Evolutionary conservation across 35 echinoderm and acorn worm species (phyloP).

Genomic region (Apostichopus japonicus): DNA sequence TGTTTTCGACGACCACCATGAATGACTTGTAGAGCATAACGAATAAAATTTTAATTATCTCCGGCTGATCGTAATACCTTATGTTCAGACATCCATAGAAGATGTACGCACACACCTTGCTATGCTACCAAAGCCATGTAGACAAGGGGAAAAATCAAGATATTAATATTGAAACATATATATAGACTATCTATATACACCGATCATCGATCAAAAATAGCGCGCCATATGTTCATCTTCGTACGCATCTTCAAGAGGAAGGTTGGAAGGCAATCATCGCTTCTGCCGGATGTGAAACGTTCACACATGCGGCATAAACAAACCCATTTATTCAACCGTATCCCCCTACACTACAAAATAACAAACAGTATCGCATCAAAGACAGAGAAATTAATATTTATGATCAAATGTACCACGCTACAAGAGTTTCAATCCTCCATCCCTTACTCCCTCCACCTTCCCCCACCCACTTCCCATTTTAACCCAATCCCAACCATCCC

Average conservation of each 20-base stretch:
- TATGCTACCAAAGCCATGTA: neutral
- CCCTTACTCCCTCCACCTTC: too few species aligned
- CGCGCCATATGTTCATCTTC: neutral
- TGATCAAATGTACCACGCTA: too few species aligned
- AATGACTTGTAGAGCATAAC: constrained; percentile 24
- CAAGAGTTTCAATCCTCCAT: too few species aligned
- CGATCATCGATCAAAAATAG: neutral
- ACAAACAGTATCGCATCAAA: too few species aligned
- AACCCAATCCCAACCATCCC: too few species aligned
- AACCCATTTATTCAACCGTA: neutral
- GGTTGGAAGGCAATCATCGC: neutral
- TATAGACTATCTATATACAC: neutral
- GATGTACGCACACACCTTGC: neutral
- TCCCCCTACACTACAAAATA: neutral
- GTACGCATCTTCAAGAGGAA: neutral
- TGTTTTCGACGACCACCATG: neutral
- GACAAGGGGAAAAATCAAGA: neutral
- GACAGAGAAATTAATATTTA: too few species aligned
- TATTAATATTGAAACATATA: neutral
- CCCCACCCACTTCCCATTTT: too few species aligned
- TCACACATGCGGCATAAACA: neutral
- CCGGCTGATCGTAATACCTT: constrained; percentile 3
- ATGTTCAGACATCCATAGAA: neutral
- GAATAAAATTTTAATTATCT: constrained; percentile 8
- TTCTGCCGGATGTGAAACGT: neutral